Evolutionary conservation across 2,113 vertebrate genomes (phyloP).

Genomic region (Takifugu bimaculatus): DNA sequence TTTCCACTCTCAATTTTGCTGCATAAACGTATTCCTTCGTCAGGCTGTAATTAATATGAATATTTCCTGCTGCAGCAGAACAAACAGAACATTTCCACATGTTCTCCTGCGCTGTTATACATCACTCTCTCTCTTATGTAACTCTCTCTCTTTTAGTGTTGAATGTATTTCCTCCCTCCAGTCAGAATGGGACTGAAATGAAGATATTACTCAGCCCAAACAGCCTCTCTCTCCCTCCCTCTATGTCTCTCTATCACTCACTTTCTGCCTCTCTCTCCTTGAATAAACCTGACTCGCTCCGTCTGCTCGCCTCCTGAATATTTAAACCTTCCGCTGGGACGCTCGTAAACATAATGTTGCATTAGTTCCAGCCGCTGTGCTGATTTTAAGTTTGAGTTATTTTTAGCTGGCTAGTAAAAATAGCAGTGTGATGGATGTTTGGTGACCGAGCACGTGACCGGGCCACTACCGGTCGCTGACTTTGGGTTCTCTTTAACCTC

Average conservation of each 20-base stretch:
- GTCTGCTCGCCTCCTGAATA: slow-evolving; percentile 25
- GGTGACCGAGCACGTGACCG: not conserved
- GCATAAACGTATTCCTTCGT: not conserved
- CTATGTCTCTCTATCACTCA: not conserved
- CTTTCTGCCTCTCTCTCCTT: not conserved
- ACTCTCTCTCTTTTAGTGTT: not conserved
- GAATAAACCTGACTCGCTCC: slow-evolving; percentile 8
- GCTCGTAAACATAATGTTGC: slow-evolving; percentile 15
- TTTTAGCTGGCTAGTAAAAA: slow-evolving; percentile 9
- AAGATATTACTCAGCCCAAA: slow-evolving; percentile 35
- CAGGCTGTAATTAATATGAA: not conserved
- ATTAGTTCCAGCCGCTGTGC: slow-evolving; percentile 8
- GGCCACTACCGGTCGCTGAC: not conserved
- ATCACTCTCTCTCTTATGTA: slow-evolving; percentile 2
- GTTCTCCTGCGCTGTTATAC: not conserved
- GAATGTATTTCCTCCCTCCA: not conserved
- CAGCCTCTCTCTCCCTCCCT: slow-evolving; percentile 1
- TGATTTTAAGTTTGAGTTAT: not conserved
- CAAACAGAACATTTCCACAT: not conserved
- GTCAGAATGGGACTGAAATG: slow-evolving; percentile 28
- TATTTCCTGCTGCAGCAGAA: not conserved
- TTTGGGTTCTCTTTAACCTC: too few species aligned
- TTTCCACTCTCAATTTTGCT: not conserved
- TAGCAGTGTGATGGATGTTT: slow-evolving; percentile 6
- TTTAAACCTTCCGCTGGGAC: slow-evolving; percentile 10